A percentile compares a stretch with the other conserved stretches of the same genome.
Evolutionary conservation across 2,797 vertebrate species (phyloP).

Genomic region (Onychomys torridus): DNA sequence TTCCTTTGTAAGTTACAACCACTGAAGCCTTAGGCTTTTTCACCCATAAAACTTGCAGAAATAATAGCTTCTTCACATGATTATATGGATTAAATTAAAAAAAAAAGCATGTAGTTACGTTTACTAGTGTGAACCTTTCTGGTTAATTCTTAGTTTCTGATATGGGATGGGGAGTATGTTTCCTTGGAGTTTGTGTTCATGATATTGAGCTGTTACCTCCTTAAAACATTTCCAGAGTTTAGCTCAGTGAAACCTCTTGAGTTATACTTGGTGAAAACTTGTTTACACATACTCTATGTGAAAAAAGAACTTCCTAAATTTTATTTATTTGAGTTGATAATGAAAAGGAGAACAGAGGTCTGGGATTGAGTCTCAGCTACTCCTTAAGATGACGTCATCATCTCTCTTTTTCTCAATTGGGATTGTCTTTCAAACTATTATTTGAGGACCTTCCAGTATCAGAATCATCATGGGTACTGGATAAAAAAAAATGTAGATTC

Average conservation of each 20-base stretch:
- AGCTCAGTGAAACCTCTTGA: conserved; percentile 42
- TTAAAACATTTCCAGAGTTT: conserved; percentile 61
- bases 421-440: conserved; percentile 32
- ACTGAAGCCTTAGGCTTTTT: not conserved
- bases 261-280: conserved; percentile 46
- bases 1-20: conserved; percentile 55
- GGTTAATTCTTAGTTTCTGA: conserved; percentile 46
- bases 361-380: not conserved
- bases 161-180: not conserved
- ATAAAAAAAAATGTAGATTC: conserved; percentile 44
- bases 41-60: conserved; percentile 28
- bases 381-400: not conserved
- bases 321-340: conserved; percentile 45
- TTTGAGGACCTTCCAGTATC: conserved; percentile 5
- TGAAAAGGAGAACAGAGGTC: conserved; percentile 54
- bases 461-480: conserved; percentile 13
- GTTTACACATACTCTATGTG: conserved; percentile 4
- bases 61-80: conserved; percentile 27
- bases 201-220: not conserved
- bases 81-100: not conserved
- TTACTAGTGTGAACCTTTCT: conserved; percentile 34
- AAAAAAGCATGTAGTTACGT: not conserved
- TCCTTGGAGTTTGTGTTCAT: conserved; percentile 17
- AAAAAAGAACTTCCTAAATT: conserved; percentile 55
- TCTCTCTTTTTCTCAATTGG: not conserved